Evolutionary conservation across 2,113 vertebrate genomes (phyloP).

Genomic region (Grus americana): DNA sequence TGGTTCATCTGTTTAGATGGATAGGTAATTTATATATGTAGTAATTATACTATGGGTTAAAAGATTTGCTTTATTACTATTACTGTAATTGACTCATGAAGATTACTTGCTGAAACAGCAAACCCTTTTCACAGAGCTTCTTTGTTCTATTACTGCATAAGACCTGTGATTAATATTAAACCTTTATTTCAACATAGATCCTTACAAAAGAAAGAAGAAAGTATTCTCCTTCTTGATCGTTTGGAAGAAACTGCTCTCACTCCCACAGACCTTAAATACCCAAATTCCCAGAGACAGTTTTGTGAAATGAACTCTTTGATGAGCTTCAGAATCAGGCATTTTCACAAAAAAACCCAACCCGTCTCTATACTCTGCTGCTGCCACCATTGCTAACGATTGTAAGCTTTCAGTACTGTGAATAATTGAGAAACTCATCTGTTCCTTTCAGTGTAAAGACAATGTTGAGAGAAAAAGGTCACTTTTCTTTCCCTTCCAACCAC

Average conservation of each 20-base stretch:
- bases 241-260: slow-evolving; percentile 19
- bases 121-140: slow-evolving; percentile 36
- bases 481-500: slow-evolving; percentile 77
- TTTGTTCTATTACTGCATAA: slow-evolving; percentile 77
- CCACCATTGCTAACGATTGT: slow-evolving; percentile 80
- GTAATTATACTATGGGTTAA: slow-evolving; percentile 44
- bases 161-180: slow-evolving; percentile 77
- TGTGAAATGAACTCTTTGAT: slow-evolving; percentile 67
- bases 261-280: neutral
- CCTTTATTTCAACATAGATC: slow-evolving; percentile 73
- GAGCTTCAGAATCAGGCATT: slow-evolving; percentile 70
- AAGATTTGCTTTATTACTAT: slow-evolving; percentile 62
- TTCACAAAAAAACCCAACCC: slow-evolving; percentile 61
- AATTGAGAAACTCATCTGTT: slow-evolving; percentile 88
- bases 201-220: slow-evolving; percentile 71
- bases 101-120: slow-evolving; percentile 76
- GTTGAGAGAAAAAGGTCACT: slow-evolving; percentile 79
- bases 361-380: slow-evolving; percentile 70
- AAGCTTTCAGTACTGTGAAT: slow-evolving; percentile 89
- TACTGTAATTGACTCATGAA: slow-evolving; percentile 21
- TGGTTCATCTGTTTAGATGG: neutral
- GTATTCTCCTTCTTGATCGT: neutral
- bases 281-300: slow-evolving; percentile 65
- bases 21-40: neutral
- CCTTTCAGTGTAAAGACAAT: slow-evolving; percentile 72